These are phyloP conservation scores for Melopsittacus undulatus DNA, from an alignment of 2,797 vertebrate species.

Conservation along the genomic window DNA sequence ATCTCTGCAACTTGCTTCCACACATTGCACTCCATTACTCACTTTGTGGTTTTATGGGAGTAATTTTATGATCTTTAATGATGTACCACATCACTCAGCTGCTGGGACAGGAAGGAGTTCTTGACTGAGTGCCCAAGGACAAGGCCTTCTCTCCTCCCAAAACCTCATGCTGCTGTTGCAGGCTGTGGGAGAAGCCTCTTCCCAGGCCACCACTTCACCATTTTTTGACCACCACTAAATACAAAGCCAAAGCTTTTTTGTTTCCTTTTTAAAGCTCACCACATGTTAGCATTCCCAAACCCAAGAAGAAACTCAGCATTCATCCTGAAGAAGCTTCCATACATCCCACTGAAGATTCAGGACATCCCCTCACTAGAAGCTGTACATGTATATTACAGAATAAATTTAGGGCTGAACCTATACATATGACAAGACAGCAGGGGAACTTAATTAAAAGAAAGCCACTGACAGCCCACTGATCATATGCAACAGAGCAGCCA, in stretches of 20 bases:
- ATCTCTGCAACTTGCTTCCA: not conserved
- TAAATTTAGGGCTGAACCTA: not conserved
- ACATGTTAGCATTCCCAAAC: not conserved
- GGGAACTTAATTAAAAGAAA: conserved; percentile 21
- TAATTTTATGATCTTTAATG: not conserved
- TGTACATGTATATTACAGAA: not conserved
- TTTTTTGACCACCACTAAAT: not conserved
- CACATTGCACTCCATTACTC: not conserved
- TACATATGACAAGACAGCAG: conserved; percentile 29
- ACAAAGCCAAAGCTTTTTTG: not conserved
- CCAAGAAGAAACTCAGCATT: not conserved
- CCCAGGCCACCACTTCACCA: not conserved
- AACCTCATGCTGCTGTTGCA: not conserved
- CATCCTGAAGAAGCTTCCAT: not conserved
- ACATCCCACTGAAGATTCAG: not conserved
- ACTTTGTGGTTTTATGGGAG: not conserved
- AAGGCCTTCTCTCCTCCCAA: not conserved
- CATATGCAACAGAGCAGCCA: not conserved
- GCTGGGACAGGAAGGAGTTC: not conserved
- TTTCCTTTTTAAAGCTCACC: not conserved
- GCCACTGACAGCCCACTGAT: not conserved
- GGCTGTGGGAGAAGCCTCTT: not conserved
- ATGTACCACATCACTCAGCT: not conserved
- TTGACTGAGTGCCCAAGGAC: not conserved
- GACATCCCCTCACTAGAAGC: not conserved